Base-by-base conservation (phyloP, 30 jellyfish, hydroid and myxozoan genomes). In the Hydra vulgaris region DNA sequence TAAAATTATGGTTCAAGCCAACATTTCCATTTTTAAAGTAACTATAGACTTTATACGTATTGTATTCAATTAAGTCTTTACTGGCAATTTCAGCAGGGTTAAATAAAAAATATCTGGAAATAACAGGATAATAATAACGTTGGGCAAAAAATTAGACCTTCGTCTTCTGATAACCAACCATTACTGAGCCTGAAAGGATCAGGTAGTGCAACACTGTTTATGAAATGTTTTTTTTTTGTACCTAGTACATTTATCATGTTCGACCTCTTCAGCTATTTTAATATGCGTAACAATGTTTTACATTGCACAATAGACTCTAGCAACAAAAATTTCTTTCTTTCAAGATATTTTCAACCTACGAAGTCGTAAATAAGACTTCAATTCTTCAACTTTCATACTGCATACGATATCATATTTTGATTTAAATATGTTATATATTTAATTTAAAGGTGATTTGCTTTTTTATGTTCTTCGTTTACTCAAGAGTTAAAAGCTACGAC, bases 1-100 rank as follows among this genome's bases (percentile, higher is more conserved):
- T 68, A 87, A 22, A 82, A 67, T 53, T 81, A 75, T 0, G 83
- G 84, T 23, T 53, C 23, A n/a, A 87, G 80, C 94, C 89, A 81
- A n/a, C n/a, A n/a, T n/a, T n/a, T n/a, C 89, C 94, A 8, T 74
- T 25, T 17, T 66, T 25, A 66, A 18, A 76, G 61, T 76, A 87
- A 70, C 92, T 87, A 53, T 87, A 83, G 52, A 82, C 87, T 72
- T 25, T 74, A 23, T 22, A 20, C 21, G 56, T 4, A 25, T 73
- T 56, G 21, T 54, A 72, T 27, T 78, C 74, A 66, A 71, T 52
- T 23, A 87, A 85, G 82, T 82, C 86, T 27, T 74, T 12, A 71
- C 76, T 72, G 72, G 79, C 27, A 73, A 82, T 71, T 23, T 86
- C 84, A 15, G 54, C 78, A 18, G 20, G 72, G 69, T 26, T 79